Base-by-base conservation (phyloP, 2,888 invertebrate species). In the Ametastegia equiseti region DNA sequence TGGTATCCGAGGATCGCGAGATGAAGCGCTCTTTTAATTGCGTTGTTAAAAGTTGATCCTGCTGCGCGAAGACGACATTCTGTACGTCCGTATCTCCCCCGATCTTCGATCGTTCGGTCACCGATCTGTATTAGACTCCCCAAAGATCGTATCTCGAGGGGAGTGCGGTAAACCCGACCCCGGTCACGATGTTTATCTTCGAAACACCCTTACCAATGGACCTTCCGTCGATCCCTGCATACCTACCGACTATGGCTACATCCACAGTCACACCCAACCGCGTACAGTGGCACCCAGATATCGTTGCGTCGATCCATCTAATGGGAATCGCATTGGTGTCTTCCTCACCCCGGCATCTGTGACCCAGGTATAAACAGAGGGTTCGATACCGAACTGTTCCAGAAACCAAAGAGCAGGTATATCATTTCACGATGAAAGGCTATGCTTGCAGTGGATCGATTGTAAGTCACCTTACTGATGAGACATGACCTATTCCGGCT, bases 31-130 rank as follows among this genome's bases (percentile, higher is more conserved):
- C 78, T 60, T 63, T 78, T 78, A 63, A 78, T 78, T 78, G 78
- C 78, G 60, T 78, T 63, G 78, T 78, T 63, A 63, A 78, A 78
- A 63, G 57, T 78, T 78, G 78, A 78, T 78, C 78, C 78, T 42
- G 60, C 78, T 57, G 78, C 60, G 78, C 78, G 78, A 78, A 78
- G 78, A 78, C 78, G 78, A 78, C 78, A 78, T 63, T 60, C 63
- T 78, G 42, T 57, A 45, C 39, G 23, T 7, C 47, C 15, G 5
- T 78, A 78, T 78, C 78, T 78, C 78, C 78, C 60, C 60, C 60
- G 78, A 78, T 78, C 78, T 78, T 60, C 78, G 78, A 78, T 78
- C 63, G 75, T 75, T 75, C 54, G 75, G 75, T 75, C 50, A 75
- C 75, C 78, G 78, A 78, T 60, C 63, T 78, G 78, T 57, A 78